Conservation (phyloP, 2,113 vertebrate genomes). For the Psittacula cyanocephala region DNA sequence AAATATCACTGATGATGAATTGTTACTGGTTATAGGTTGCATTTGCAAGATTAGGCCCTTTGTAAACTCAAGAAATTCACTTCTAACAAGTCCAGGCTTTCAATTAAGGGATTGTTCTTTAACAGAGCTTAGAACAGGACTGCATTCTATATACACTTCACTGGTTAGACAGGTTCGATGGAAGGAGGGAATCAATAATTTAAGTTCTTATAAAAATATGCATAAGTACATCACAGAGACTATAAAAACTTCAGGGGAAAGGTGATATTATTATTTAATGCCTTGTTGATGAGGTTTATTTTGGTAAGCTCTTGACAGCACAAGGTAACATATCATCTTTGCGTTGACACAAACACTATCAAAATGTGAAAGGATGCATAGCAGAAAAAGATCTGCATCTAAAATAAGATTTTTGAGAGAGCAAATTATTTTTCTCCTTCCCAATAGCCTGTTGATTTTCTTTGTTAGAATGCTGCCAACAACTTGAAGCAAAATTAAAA, state of each 20-base stretch:
- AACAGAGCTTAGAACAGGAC: not conserved
- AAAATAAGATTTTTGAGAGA: slow-evolving; percentile 44
- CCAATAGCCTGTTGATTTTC: not conserved
- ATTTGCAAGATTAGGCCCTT: not conserved
- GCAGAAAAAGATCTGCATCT: slow-evolving; percentile 21
- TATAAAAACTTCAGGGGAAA: slow-evolving; percentile 62
- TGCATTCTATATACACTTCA: slow-evolving; percentile 18
- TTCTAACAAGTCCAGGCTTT: not conserved
- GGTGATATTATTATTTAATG: slow-evolving; percentile 70
- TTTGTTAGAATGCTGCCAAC: slow-evolving; percentile 40
- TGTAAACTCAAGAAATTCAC: not conserved
- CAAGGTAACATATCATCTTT: slow-evolving; percentile 58
- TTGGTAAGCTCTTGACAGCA: slow-evolving; percentile 64
- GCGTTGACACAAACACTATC: slow-evolving; percentile 45
- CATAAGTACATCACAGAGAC: slow-evolving; percentile 63
- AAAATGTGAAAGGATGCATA: slow-evolving; percentile 40
- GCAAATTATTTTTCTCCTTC: not conserved
- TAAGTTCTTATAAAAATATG: slow-evolving; percentile 63
- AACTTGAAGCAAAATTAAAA: slow-evolving; percentile 44
- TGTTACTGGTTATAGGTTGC: not conserved
- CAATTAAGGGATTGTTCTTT: not conserved
- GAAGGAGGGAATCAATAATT: slow-evolving; percentile 62
- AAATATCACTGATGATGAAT: not conserved
- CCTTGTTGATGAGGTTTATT: slow-evolving; percentile 65
- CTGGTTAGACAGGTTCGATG: slow-evolving; percentile 55